Evolutionary conservation across 2,797 vertebrate species (phyloP).

Genomic region (Spondyliosoma cantharus): DNA sequence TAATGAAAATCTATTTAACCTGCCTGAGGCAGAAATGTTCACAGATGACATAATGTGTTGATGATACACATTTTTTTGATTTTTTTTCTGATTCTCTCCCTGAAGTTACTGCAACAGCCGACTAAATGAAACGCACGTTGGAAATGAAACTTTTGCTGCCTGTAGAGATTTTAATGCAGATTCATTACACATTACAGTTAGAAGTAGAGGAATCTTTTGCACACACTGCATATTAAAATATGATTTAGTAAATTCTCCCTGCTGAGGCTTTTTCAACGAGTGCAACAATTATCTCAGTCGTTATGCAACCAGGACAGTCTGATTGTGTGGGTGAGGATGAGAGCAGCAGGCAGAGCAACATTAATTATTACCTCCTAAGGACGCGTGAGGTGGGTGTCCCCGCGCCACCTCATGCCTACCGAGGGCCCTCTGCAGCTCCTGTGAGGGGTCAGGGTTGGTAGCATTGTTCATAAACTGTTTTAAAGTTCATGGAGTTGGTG

Average conservation of each 20-base stretch:
- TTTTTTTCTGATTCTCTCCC: no score
- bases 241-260: conserved; percentile 15
- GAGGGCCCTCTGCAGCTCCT: conserved; percentile 1
- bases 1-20: no score
- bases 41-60: no score
- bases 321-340: conserved; percentile 45
- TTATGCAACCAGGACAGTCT: conserved; percentile 30
- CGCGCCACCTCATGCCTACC: conserved; percentile 3
- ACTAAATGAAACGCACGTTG: no score
- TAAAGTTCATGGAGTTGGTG: conserved; percentile 3
- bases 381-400: conserved; percentile 21
- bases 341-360: conserved; percentile 20
- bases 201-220: not conserved
- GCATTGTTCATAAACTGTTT: not conserved
- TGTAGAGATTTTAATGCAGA: not conserved
- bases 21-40: no score
- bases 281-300: conserved; percentile 12
- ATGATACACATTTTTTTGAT: no score
- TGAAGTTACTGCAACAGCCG: no score
- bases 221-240: conserved; percentile 10
- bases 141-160: no score
- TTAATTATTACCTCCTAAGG: conserved; percentile 43
- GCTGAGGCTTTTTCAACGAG: not conserved
- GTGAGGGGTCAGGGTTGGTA: not conserved
- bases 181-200: not conserved